Evolutionary conservation across 2,888 invertebrate species (phyloP).

Genomic region (Abrostola triplasia): DNA sequence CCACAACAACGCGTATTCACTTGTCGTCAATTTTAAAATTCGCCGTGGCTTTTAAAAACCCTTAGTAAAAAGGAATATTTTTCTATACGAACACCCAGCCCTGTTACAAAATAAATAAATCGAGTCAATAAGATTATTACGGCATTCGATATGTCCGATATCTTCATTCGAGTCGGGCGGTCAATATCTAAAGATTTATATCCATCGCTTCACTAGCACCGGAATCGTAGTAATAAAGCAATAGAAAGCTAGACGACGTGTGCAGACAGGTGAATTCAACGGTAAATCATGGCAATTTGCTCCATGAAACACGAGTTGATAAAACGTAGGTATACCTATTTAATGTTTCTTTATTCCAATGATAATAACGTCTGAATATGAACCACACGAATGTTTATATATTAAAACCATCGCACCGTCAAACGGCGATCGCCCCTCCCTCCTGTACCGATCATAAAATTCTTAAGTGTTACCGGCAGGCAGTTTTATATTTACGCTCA

Average conservation of each 20-base stretch:
- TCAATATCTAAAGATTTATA: background rate
- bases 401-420: constrained; percentile 45
- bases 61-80: background rate
- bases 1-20: constrained; percentile 24
- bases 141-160: background rate
- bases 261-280: constrained; percentile 1
- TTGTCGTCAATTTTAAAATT: constrained; percentile 30
- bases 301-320: background rate
- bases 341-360: background rate
- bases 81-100: background rate
- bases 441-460: constrained; percentile 63
- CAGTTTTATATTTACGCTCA: constrained; percentile 79
- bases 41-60: background rate
- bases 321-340: background rate
- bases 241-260: background rate
- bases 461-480: constrained; percentile 63
- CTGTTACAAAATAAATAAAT: background rate
- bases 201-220: constrained; percentile 3
- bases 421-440: constrained; percentile 44
- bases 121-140: background rate
- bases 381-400: constrained; percentile 9
- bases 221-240: constrained; percentile 15
- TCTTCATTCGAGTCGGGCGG: background rate
- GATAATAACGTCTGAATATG: constrained; percentile 1
- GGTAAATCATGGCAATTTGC: background rate